Base-by-base conservation (phyloP, 2,797 vertebrate genomes). In the Columba guinea region DNA sequence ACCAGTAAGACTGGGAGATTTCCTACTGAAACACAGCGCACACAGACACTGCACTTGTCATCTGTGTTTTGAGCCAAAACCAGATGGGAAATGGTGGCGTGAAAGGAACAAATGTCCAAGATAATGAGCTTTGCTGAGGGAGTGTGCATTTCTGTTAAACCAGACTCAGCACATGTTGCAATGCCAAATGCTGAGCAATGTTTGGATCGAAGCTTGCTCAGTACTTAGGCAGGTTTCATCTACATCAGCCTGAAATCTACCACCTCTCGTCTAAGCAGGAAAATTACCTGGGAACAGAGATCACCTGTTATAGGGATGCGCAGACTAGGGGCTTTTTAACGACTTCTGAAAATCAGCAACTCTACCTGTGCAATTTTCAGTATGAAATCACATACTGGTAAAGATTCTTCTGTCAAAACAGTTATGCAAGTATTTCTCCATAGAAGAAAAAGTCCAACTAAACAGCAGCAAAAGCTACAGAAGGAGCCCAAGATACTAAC, bases 381-480 rank as follows among this genome's bases (percentile, higher is more conserved):
- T 35, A 63, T 16, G 63, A 89, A 76, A 93, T 90, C 22, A 80
- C 8, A 75, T 2, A 81, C 24, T 10, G 59, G 11, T 7, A 51
- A 90, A 60, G 9, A 62, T 58, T 51, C 87, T 87, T 77, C 70
- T 79, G 24, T 35, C n/a, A 76, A 59, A 91, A 44, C 4, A 44
- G 22, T 56, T 84, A 67, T 2, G 16, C 11, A 68, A 63, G 41
- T 55, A 69, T 63, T 94, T 96, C 87, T 91, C 85, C 53, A 84
- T 0, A 86, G 35, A 55, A 76, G 68, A 84, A 59, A 80, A 77
- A 39, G 12, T 83, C 64, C 39, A 89, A 44, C 30, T 59, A 71
- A 94, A 90, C 44, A 93, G 55, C 49, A 93, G 48, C 7, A 93
- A 81, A 87, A 92, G 13, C 37, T 84, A 77, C 30, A 67, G 21